Conservation (phyloP, 1,140 invertebrate species). For the Bombus superbus region DNA sequence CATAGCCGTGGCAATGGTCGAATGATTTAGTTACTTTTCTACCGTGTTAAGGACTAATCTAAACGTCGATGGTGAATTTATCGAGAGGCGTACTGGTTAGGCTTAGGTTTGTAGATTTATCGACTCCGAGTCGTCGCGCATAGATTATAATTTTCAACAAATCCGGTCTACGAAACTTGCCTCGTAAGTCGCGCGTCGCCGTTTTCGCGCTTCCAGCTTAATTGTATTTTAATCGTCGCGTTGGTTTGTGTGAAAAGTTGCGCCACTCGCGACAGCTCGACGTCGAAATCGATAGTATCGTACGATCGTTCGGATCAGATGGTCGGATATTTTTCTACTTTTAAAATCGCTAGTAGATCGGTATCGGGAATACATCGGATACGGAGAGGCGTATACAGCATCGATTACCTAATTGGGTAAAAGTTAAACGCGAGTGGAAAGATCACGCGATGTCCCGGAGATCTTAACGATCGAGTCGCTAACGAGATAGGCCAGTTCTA, state of each 20-base stretch:
- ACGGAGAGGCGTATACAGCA: constrained; percentile 38
- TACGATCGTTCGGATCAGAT: not conserved
- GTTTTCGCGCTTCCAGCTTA: not conserved
- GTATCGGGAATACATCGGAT: constrained; percentile 49
- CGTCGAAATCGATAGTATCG: not conserved
- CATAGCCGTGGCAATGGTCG: not conserved
- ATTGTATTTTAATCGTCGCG: constrained; percentile 11
- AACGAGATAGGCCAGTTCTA: constrained; percentile 74
- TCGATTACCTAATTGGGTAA: constrained; percentile 73
- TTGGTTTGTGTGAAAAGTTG: not conserved
- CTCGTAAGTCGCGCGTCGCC: not conserved
- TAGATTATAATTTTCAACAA: not conserved
- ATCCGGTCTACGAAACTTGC: not conserved
- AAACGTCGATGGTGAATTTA: constrained; percentile 18
- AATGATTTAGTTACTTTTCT: constrained; percentile 2
- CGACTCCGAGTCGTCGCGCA: not conserved
- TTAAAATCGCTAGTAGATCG: constrained; percentile 46
- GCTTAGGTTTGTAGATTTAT: not conserved
- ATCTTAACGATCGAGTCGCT: constrained; percentile 70
- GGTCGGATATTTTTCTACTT: not conserved
- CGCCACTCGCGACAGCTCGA: not conserved
- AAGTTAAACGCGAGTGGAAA: constrained; percentile 60
- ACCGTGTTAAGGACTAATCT: not conserved
- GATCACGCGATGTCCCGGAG: constrained; percentile 63
- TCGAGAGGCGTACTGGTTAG: not conserved